Evolutionary conservation across 1,140 invertebrate species (phyloP).

Genomic region (Dinothrombium tinctorium): DNA sequence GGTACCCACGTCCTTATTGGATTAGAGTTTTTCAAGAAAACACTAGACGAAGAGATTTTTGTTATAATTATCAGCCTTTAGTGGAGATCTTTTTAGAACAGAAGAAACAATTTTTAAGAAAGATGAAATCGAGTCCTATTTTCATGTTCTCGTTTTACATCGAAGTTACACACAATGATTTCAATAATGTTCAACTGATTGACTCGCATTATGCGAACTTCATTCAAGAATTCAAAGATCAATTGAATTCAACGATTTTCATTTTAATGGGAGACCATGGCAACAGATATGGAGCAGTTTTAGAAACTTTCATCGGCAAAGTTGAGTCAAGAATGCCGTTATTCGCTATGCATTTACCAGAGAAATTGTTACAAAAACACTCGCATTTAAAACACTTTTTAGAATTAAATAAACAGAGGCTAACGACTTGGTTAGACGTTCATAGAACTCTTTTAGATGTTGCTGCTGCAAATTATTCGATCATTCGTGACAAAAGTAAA

Average conservation of each 20-base stretch:
- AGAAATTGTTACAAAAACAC: constrained; percentile 11
- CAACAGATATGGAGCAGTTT: constrained; percentile 12
- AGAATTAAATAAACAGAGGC: constrained; percentile 6
- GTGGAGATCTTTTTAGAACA: constrained; percentile 13
- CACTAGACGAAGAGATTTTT: constrained; percentile 8
- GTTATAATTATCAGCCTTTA: constrained; percentile 11
- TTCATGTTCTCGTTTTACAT: constrained; percentile 8
- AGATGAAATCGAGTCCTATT: constrained; percentile 15
- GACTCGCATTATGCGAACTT: constrained; percentile 9
- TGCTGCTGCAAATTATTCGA: no score
- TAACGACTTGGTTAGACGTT: constrained; percentile 16
- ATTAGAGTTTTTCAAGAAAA: constrained; percentile 5
- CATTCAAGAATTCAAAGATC: not conserved
- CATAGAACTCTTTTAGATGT: constrained; percentile 16
- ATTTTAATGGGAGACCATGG: constrained; percentile 12
- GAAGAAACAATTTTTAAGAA: constrained; percentile 15
- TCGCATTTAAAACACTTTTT: constrained; percentile 9
- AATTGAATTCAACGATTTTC: constrained; percentile 8
- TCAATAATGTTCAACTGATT: constrained; percentile 8
- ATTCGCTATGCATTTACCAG: constrained; percentile 15
- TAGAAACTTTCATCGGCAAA: constrained; percentile 15
- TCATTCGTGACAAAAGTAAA: no score
- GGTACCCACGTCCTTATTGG: constrained; percentile 46
- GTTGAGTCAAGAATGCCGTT: constrained; percentile 20
- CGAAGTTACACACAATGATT: constrained; percentile 11